Conservation (phyloP, 2,888 invertebrate genomes). For the Tiliacea aurago region DNA sequence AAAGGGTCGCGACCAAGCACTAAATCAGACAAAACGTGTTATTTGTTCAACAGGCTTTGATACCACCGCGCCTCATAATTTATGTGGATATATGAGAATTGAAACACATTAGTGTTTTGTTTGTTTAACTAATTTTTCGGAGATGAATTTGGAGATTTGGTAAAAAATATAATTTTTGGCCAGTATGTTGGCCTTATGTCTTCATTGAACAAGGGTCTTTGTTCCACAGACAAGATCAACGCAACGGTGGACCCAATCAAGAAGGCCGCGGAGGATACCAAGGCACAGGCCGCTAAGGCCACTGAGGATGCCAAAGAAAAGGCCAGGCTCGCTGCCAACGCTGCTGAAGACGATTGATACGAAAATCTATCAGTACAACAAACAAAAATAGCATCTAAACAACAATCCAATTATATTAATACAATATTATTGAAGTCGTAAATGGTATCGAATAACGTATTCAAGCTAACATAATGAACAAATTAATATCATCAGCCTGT, state of each 20-base stretch:
- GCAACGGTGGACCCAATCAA: slow-evolving; percentile 85
- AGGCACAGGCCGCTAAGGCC: slow-evolving; percentile 78
- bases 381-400: too few relatives aligned
- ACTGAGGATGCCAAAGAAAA: slow-evolving; percentile 86
- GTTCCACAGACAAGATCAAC: slow-evolving; percentile 82
- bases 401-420: too few relatives aligned
- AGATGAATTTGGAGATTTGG: slow-evolving; percentile 19
- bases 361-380: too few relatives aligned
- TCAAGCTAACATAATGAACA: too few relatives aligned
- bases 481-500: too few relatives aligned
- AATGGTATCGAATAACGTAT: too few relatives aligned
- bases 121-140: slow-evolving; percentile 45
- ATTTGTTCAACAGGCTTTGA: slow-evolving; percentile 80
- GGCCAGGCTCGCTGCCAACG: slow-evolving; percentile 82
- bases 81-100: slow-evolving; percentile 60
- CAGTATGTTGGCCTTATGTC: neutral
- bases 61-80: slow-evolving; percentile 70
- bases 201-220: slow-evolving; percentile 34
- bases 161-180: neutral
- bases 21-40: slow-evolving; percentile 80
- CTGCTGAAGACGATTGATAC: too few relatives aligned
- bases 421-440: too few relatives aligned
- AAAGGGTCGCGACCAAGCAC: slow-evolving; percentile 67
- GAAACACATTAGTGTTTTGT: slow-evolving; percentile 59
- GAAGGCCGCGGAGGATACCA: slow-evolving; percentile 84